phyloP scores from a whole-genome alignment of 35 echinoderm and acorn worm species.

The Holothuria glaberrima region DNA sequence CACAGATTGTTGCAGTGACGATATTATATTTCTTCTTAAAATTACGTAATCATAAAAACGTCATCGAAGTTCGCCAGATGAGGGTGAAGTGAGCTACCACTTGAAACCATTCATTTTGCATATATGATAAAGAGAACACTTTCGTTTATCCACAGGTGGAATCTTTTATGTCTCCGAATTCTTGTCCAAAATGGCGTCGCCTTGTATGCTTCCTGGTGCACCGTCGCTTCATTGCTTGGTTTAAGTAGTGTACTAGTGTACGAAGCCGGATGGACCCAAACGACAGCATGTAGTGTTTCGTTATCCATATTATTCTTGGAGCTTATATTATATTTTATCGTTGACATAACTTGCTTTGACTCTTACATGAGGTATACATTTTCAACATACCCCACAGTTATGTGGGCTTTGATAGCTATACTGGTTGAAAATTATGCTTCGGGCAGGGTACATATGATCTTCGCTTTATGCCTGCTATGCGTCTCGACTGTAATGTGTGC shows the following conservation, averaged over 20 bases:
- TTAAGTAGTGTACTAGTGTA: slow-evolving; percentile 36
- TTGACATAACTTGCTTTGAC: slow-evolving; percentile 31
- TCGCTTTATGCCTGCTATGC: neutral
- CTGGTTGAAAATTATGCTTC: neutral
- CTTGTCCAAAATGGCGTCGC: slow-evolving; percentile 66
- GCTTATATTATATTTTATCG: slow-evolving; percentile 30
- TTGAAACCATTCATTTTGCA: too few species aligned
- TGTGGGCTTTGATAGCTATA: slow-evolving; percentile 34
- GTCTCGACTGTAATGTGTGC: slow-evolving; percentile 7
- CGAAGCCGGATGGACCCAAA: neutral
- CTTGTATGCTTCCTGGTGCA: slow-evolving; percentile 52
- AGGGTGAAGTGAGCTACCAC: too few species aligned
- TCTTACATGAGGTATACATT: slow-evolving; percentile 41
- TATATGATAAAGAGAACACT: too few species aligned
- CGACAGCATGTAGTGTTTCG: neutral
- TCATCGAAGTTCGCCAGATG: too few species aligned
- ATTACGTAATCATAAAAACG: too few species aligned
- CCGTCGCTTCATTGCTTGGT: slow-evolving; percentile 9
- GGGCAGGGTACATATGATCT: neutral
- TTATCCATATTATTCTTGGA: slow-evolving; percentile 15
- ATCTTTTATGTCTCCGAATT: slow-evolving; percentile 31
- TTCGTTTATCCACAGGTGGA: slow-evolving; percentile 4
- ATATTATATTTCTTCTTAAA: too few species aligned
- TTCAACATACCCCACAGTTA: slow-evolving; percentile 42
- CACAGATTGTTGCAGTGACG: too few species aligned